phyloP scores from a whole-genome alignment of 2,888 invertebrate species.

The Synergus umbraculus region DNA sequence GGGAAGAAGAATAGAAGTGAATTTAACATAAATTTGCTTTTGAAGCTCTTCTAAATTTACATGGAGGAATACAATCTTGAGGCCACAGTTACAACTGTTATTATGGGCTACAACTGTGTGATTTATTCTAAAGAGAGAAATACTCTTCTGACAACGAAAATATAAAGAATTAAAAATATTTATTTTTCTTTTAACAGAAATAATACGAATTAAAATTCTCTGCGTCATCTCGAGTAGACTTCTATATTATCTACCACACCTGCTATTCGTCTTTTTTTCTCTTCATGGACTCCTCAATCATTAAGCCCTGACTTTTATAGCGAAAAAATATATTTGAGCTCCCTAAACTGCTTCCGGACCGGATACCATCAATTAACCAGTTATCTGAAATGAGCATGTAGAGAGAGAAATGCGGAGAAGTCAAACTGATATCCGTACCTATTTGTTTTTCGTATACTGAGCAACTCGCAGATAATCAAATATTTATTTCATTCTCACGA shows the following conservation, averaged over 20 bases:
- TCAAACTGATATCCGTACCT: slow-evolving; percentile 2
- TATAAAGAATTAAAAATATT: too few relatives aligned
- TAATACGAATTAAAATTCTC: too few relatives aligned
- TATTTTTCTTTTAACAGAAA: too few relatives aligned
- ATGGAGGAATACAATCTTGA: not conserved
- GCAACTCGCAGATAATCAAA: slow-evolving; percentile 18
- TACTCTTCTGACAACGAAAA: not conserved
- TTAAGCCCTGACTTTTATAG: not conserved
- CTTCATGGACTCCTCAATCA: not conserved
- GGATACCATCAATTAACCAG: slow-evolving; percentile 25
- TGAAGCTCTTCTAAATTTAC: slow-evolving; percentile 16
- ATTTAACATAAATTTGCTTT: slow-evolving; percentile 32
- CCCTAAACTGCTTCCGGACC: not conserved
- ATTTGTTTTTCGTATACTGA: not conserved
- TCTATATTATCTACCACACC: too few relatives aligned
- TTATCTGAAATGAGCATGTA: slow-evolving; percentile 22
- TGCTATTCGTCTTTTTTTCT: not conserved
- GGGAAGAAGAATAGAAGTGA: slow-evolving; percentile 7
- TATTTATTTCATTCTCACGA: slow-evolving; percentile 15
- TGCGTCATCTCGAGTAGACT: too few relatives aligned
- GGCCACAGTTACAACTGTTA: not conserved
- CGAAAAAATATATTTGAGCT: not conserved
- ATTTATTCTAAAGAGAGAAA: not conserved
- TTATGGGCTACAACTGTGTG: not conserved
- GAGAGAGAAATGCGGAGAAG: not conserved